These are phyloP conservation scores for Ibycter americanus DNA, from an alignment of 2,797 vertebrate species.

Conservation along the genomic window DNA sequence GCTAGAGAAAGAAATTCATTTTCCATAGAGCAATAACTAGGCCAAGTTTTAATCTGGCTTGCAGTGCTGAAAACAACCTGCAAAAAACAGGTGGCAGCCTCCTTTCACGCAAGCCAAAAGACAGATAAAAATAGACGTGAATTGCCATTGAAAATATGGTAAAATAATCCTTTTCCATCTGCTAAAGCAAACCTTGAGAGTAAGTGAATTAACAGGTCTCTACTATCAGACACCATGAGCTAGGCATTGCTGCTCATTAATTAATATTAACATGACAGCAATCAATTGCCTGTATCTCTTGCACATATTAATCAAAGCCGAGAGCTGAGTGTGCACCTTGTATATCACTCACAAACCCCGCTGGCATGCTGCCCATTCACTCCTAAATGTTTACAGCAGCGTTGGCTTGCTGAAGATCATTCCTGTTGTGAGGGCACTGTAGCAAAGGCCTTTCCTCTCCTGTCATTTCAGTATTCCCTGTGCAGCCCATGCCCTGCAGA, in stretches of 20 bases:
- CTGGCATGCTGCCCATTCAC: neutral
- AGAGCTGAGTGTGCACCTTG: slow-evolving; percentile 3
- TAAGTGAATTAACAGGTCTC: slow-evolving; percentile 75
- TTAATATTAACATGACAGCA: slow-evolving; percentile 53
- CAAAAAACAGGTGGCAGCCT: slow-evolving; percentile 77
- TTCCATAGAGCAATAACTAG: slow-evolving; percentile 39
- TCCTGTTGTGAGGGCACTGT: rapidly evolving
- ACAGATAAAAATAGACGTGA: slow-evolving; percentile 77
- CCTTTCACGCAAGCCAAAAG: slow-evolving; percentile 70
- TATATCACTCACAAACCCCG: neutral
- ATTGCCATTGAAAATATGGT: slow-evolving; percentile 71
- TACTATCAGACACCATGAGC: neutral
- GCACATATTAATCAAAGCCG: slow-evolving; percentile 45
- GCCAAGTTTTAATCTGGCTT: slow-evolving; percentile 38
- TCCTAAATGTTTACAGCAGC: slow-evolving; percentile 8
- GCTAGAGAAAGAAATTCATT: slow-evolving; percentile 42
- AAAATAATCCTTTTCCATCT: slow-evolving; percentile 78
- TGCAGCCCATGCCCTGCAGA: neutral
- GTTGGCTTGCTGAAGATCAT: neutral
- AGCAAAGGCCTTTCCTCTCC: neutral
- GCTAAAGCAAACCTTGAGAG: slow-evolving; percentile 56
- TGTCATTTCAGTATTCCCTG: rapidly evolving
- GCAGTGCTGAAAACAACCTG: slow-evolving; percentile 73
- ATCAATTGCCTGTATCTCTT: slow-evolving; percentile 29
- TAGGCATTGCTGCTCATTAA: slow-evolving; percentile 58